Base-by-base conservation (phyloP, 2,113 vertebrate genomes). In the Parus major region DNA sequence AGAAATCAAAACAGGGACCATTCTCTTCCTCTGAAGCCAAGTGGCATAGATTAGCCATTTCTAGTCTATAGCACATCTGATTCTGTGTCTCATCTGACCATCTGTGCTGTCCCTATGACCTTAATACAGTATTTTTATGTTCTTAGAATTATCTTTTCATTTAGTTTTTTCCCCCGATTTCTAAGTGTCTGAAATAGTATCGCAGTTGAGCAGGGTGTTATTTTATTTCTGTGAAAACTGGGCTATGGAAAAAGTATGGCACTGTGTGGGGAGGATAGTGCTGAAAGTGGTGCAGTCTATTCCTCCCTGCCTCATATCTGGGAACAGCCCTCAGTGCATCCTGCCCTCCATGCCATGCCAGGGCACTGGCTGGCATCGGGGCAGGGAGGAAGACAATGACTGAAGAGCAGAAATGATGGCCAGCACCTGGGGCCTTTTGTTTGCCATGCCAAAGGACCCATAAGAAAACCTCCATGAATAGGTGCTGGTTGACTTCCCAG, bases 111-210 rank as follows among this genome's bases (percentile, higher is more conserved):
- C 12, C 8, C 56, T 66, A 21, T 71, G 21, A 21, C 21, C 23
- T 49, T 79, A 82, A 64, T 46, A 61, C 2, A 14, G 16, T 56
- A 68, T 33, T 39, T 39, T 39, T 39, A 39, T 39, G 39, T 39
- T 64, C 18, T 21, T 68, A 29, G 5, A 71, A 50, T 60, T 44
- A 36, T 52, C 5, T 53, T 64, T 33, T 27, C 19, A 36, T n/a
- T 44, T 70, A 1, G 3, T 25, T 49, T 28, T 46, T 33, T 4
- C 0, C 2, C 4, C 15, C 7, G 18, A 23, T 15, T 73, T 81
- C 31, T 41, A 36, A 28, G 12, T 23, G 22, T 36, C 35, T 75
- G 55, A 73, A 78, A 22, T 11, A 75, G 42, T 11, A 50, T n/a
- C 75, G 24, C 28, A 25, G 36, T 29, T 49, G 56, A 86, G 28